Evolutionary conservation across 2,888 invertebrate species (phyloP).

Genomic region (Dynastes hyllus): DNA sequence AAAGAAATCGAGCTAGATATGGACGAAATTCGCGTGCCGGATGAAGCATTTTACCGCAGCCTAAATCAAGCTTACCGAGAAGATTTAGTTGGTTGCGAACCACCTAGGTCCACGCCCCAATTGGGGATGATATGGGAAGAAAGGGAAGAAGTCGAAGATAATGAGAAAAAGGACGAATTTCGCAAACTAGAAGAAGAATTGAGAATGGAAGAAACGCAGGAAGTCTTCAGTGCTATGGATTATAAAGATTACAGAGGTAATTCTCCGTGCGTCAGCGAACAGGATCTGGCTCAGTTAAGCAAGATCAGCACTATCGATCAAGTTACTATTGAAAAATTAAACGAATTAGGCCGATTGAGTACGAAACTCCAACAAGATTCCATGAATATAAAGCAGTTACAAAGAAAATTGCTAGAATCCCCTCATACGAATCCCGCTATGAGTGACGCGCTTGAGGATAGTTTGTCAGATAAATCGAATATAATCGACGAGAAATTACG

Average conservation of each 20-base stretch:
- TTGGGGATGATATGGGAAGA: conserved; percentile 92
- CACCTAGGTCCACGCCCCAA: conserved; percentile 79
- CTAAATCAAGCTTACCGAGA: conserved; percentile 91
- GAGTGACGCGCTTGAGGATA: conserved; percentile 74
- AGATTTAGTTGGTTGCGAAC: conserved; percentile 77
- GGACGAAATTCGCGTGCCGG: conserved; percentile 79
- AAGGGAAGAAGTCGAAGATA: conserved; percentile 82
- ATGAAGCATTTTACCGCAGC: conserved; percentile 91
- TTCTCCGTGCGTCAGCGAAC: conserved; percentile 84
- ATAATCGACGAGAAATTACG: conserved; percentile 82
- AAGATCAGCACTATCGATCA: conserved; percentile 85
- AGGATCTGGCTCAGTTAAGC: conserved; percentile 84
- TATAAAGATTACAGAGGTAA: conserved; percentile 86
- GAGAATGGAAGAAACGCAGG: conserved; percentile 74
- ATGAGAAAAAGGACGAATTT: conserved; percentile 66
- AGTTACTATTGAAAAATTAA: conserved; percentile 84
- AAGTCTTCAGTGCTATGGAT: conserved; percentile 84
- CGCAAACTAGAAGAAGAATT: conserved; percentile 72
- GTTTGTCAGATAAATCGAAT: conserved; percentile 77
- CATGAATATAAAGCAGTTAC: conserved; percentile 83
- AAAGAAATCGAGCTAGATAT: conserved; percentile 67
- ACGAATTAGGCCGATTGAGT: conserved; percentile 85
- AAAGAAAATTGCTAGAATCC: conserved; percentile 80
- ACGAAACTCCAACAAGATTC: conserved; percentile 86
- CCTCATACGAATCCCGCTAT: conserved; percentile 74